These are phyloP conservation scores for Hycleus cichorii DNA, from an alignment of 1,140 invertebrate genomes.

Conservation along the genomic window DNA sequence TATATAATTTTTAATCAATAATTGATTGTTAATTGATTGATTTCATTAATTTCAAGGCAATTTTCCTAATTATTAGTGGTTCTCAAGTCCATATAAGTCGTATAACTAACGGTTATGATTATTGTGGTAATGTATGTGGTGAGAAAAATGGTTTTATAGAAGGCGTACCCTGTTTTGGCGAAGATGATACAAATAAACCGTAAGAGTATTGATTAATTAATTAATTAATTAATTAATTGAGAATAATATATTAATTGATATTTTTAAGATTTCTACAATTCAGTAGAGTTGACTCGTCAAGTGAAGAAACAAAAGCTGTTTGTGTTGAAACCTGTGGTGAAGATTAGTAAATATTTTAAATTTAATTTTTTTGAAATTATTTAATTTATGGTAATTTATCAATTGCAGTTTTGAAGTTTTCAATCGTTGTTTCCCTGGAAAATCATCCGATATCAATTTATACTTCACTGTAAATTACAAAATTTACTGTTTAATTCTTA, in stretches of 20 bases:
- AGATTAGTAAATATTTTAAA: not conserved
- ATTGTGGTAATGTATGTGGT: slow-evolving; percentile 26
- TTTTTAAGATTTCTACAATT: not conserved
- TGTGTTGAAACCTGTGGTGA: not conserved
- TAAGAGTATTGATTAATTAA: slow-evolving; percentile 9
- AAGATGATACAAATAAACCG: slow-evolving; percentile 14
- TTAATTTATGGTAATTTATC: not conserved
- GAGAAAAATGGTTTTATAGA: slow-evolving; percentile 11
- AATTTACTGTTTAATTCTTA: too few relatives aligned
- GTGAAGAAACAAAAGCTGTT: not conserved
- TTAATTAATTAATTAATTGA: not conserved
- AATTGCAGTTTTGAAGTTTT: not conserved
- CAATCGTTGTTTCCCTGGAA: not conserved
- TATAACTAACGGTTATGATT: slow-evolving; percentile 19
- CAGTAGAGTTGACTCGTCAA: not conserved
- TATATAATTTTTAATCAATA: not conserved
- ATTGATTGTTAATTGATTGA: not conserved
- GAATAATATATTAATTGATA: not conserved
- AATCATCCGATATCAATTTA: not conserved
- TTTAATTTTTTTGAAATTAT: not conserved
- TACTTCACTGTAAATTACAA: not conserved
- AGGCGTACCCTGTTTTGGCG: slow-evolving; percentile 17
- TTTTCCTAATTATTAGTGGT: slow-evolving; percentile 14
- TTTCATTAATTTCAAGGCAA: slow-evolving; percentile 5
- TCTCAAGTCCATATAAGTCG: slow-evolving; percentile 18